Percentiles rank a stretch among this genome's conserved stretches.
Conservation (phyloP, 2,113 vertebrate species). For the Actinemys pallida region DNA sequence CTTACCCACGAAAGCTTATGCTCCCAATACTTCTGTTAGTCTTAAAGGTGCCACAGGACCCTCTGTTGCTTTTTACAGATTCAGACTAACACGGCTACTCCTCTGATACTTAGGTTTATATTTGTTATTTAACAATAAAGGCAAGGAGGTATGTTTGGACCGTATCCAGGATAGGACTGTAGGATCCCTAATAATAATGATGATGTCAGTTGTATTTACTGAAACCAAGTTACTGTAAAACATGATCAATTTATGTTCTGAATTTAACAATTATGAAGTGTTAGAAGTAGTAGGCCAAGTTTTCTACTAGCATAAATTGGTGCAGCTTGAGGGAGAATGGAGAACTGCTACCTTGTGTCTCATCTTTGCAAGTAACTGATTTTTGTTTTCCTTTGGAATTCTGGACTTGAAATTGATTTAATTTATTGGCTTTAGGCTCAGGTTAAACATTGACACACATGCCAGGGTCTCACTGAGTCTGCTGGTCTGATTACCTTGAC, state of each 20-base stretch:
- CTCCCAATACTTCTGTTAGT: too few relatives aligned
- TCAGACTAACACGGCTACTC: too few relatives aligned
- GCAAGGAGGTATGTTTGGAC: neutral
- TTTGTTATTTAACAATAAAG: constrained; percentile 29
- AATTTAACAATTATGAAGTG: constrained; percentile 36
- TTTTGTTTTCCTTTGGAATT: constrained; percentile 51
- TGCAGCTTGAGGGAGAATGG: neutral
- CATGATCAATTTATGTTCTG: constrained; percentile 22
- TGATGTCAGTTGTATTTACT: constrained; percentile 10
- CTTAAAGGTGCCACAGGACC: too few relatives aligned
- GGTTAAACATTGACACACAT: constrained; percentile 49
- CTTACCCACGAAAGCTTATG: too few relatives aligned
- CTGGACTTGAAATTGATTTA: constrained; percentile 55
- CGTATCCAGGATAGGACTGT: constrained; percentile 14
- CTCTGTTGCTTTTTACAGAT: too few relatives aligned
- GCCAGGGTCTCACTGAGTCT: constrained; percentile 27
- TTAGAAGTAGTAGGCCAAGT: constrained; percentile 33
- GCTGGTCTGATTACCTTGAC: constrained; percentile 29
- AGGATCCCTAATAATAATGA: neutral
- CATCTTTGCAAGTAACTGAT: constrained; percentile 7
- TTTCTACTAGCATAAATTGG: constrained; percentile 28
- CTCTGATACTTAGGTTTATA: neutral
- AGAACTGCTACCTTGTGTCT: constrained; percentile 16
- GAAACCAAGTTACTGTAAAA: neutral
- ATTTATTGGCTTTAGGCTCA: constrained; percentile 47